Conservation (phyloP, 2,888 invertebrate species). For the Eupithecia tripunctaria region DNA sequence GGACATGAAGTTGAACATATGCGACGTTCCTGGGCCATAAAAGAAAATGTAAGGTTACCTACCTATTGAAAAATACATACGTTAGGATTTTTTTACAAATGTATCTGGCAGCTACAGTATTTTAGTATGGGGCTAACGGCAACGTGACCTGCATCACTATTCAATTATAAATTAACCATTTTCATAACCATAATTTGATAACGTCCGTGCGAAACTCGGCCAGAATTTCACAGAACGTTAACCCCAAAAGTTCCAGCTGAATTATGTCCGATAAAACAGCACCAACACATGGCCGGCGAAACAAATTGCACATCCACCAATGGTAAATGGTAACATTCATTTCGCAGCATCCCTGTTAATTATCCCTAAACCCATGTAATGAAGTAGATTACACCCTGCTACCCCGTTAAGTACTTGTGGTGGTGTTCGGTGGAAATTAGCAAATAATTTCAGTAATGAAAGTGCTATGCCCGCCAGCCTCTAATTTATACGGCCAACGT, state of each 20-base stretch:
- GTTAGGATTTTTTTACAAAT: not conserved
- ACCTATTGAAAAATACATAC: not conserved
- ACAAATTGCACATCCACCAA: conserved; percentile 29
- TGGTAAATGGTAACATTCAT: conserved; percentile 45
- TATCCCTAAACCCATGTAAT: conserved; percentile 69
- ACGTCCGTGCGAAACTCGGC: not conserved
- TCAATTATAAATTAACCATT: not conserved
- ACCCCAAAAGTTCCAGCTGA: conserved; percentile 5
- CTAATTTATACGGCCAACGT: conserved; percentile 57
- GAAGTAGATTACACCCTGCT: conserved; percentile 67
- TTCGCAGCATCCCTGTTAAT: conserved; percentile 63
- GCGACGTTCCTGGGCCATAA: too few species aligned
- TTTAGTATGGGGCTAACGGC: not conserved
- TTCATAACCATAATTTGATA: not conserved
- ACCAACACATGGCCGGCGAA: conserved; percentile 17
- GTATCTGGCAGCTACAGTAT: not conserved
- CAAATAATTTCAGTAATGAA: conserved; percentile 77
- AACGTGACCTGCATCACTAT: not conserved
- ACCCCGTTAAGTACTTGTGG: conserved; percentile 62
- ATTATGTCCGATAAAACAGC: conserved; percentile 13
- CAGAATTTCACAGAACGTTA: not conserved
- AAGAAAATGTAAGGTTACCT: too few species aligned
- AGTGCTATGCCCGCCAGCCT: conserved; percentile 57
- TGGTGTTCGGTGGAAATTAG: conserved; percentile 72
- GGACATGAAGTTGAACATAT: too few species aligned